Percentiles rank a stretch among this genome's conserved stretches.
Evolutionary conservation across 2,113 vertebrate species (phyloP).

Genomic region (Chascanopsetta lugubris): DNA sequence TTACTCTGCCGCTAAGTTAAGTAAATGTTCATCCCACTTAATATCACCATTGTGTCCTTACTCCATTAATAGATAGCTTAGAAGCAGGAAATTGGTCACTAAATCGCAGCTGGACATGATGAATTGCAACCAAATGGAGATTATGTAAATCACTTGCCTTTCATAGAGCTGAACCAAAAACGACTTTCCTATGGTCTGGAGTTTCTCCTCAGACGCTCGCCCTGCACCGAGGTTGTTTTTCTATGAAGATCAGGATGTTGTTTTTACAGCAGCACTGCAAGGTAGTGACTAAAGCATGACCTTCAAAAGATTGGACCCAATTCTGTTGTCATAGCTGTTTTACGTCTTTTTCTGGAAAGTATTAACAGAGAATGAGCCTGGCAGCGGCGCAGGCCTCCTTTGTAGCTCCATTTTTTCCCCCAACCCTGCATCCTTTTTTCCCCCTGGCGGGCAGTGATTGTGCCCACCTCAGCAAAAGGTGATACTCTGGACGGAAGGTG

Average conservation of each 20-base stretch:
- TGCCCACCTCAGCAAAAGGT: constrained; percentile 60
- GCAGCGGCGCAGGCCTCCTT: constrained; percentile 37
- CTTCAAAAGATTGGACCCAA: constrained; percentile 49
- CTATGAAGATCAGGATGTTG: constrained; percentile 22
- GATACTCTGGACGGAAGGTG: constrained; percentile 51
- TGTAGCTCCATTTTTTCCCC: constrained; percentile 54
- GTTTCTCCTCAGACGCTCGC: constrained; percentile 4
- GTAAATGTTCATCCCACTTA: constrained; percentile 54
- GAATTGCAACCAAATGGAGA: constrained; percentile 43
- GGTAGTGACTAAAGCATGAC: constrained; percentile 39
- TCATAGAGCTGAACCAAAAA: constrained; percentile 12
- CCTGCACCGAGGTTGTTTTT: constrained; percentile 3
- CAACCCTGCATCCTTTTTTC: no score
- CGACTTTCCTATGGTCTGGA: background rate
- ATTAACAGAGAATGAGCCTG: constrained; percentile 47
- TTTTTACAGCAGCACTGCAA: constrained; percentile 32
- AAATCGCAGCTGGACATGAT: constrained; percentile 50
- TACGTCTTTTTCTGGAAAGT: constrained; percentile 47
- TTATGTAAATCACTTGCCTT: constrained; percentile 52
- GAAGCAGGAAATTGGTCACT: constrained; percentile 53
- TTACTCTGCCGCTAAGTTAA: constrained; percentile 44
- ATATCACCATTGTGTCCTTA: constrained; percentile 39
- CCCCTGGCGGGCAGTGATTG: constrained; percentile 47
- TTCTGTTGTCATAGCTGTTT: constrained; percentile 75
- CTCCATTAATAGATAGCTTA: constrained; percentile 33